Evolutionary conservation across 2,113 vertebrate genomes (phyloP).

Genomic region (human): DNA sequence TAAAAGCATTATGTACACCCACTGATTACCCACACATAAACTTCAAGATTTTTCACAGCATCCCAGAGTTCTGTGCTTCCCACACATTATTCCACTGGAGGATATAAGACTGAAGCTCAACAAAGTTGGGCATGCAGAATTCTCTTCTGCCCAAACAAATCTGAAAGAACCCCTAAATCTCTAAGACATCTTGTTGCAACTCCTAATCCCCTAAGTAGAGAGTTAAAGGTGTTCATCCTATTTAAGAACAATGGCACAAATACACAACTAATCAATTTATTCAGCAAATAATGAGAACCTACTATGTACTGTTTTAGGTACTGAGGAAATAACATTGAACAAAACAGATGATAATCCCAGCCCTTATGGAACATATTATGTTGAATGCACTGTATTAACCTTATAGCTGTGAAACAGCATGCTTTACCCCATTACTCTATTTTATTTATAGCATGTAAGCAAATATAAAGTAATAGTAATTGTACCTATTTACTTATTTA

Average conservation of each 20-base stretch:
- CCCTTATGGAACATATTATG: background rate
- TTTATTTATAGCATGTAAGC: background rate
- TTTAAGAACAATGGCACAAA: background rate
- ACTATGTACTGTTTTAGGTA: background rate
- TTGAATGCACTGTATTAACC: background rate
- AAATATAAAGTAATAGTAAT: background rate
- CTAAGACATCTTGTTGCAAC: background rate
- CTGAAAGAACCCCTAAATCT: background rate
- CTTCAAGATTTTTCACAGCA: background rate
- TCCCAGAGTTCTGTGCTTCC: background rate
- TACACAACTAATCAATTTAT: background rate
- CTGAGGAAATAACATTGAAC: background rate
- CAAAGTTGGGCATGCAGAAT: background rate
- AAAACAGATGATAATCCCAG: background rate
- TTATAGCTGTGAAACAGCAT: background rate
- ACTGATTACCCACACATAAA: background rate
- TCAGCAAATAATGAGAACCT: background rate
- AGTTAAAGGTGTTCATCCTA: background rate
- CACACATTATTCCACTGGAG: background rate
- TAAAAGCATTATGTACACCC: background rate
- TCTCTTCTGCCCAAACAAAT: background rate
- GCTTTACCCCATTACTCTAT: background rate
- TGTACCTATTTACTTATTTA: background rate
- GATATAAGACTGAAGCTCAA: background rate
- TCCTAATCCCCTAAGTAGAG: background rate